Evolutionary conservation across 2,113 vertebrate species (phyloP), one percentile per base, ranked within the genome.

Genomic region (Prochilodus magdalenae): DNA sequence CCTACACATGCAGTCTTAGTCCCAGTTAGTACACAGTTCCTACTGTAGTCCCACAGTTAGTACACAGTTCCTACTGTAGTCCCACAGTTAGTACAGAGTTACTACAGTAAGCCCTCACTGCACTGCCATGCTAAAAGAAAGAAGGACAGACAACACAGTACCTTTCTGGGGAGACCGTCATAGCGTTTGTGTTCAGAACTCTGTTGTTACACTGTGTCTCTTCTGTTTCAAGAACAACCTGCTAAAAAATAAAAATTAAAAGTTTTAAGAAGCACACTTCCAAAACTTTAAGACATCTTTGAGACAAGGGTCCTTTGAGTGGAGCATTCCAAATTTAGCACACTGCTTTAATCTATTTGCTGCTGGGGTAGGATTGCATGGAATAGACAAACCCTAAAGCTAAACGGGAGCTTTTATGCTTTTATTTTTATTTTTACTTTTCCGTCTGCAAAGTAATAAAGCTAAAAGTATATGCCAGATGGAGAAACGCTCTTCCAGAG

Each of bases 121-220:
- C 76, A 29, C 44, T 40, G 27, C 29, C 18, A 26, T 29, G 14
- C 49, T 7, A 55, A 27, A 27, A 5, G 49, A 6, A 18, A 18
- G 1, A 57, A 59, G 27, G 5, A 18, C 18, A 33, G 40, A 79
- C 77, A 16, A 1, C 26, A 80, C 86, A 2, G 72, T 92, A 94
- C 93, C 92, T 88, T 86, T 94, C 93, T 26, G 92, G 90, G 7
- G 91, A 90, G 83, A 71, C 74, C 18, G 91, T 89, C 66, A 89
- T 90, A 0, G 89, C 90, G 66, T 92, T 92, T 16, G 91, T 88
- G 75, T 92, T 91, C 15, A 84, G 92, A 69, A 87, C 81, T 0
- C n/a, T n/a, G n/a, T n/a, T n/a, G n/a, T n/a, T n/a, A n/a, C n/a
- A n/a, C n/a, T n/a, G n/a, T n/a, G 51, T 79, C 67, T 94, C 93